A percentile compares a stretch with the other conserved stretches of the same genome.
These are phyloP conservation scores for Oscheius myriophilus DNA, from an alignment of 2,888 invertebrate species.

Conservation along the genomic window DNA sequence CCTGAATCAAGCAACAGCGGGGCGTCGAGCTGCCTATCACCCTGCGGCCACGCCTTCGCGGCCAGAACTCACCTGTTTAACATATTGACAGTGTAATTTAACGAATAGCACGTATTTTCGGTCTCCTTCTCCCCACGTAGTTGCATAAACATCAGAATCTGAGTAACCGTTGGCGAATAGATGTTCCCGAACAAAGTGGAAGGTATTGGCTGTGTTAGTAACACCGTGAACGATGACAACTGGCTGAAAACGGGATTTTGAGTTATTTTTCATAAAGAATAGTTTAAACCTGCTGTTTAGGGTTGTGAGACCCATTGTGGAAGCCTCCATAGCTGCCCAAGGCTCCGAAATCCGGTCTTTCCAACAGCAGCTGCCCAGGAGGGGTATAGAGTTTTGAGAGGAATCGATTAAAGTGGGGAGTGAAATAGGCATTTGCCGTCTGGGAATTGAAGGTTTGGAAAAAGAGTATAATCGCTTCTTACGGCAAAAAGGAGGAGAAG, in stretches of 20 bases:
- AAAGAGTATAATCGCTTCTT: too few relatives aligned
- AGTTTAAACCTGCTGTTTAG: slow-evolving; percentile 18
- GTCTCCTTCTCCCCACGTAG: slow-evolving; percentile 28
- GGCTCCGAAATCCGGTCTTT: slow-evolving; percentile 21
- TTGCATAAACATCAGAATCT: slow-evolving; percentile 27
- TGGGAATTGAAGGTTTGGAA: not conserved
- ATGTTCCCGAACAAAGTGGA: slow-evolving; percentile 27
- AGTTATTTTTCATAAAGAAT: not conserved
- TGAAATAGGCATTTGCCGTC: slow-evolving; percentile 13
- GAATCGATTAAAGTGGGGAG: slow-evolving; percentile 27
- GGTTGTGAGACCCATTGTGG: slow-evolving; percentile 5
- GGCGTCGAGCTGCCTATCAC: too few relatives aligned
- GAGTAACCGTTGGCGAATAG: slow-evolving; percentile 14
- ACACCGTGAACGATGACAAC: slow-evolving; percentile 32
- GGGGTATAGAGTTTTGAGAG: slow-evolving; percentile 12
- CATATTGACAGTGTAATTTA: slow-evolving; percentile 31
- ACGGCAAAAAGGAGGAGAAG: too few relatives aligned
- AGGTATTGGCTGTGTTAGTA: slow-evolving; percentile 23
- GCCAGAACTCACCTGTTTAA: slow-evolving; percentile 19
- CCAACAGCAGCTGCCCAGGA: slow-evolving; percentile 24
- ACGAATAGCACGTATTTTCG: slow-evolving; percentile 14
- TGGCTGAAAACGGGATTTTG: slow-evolving; percentile 21
- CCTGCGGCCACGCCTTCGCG: too few relatives aligned
- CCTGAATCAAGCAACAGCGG: too few relatives aligned
- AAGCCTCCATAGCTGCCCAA: slow-evolving; percentile 28